Evolutionary conservation across 2,113 vertebrate species (phyloP).

Genomic region (Hirundichthys speculiger): DNA sequence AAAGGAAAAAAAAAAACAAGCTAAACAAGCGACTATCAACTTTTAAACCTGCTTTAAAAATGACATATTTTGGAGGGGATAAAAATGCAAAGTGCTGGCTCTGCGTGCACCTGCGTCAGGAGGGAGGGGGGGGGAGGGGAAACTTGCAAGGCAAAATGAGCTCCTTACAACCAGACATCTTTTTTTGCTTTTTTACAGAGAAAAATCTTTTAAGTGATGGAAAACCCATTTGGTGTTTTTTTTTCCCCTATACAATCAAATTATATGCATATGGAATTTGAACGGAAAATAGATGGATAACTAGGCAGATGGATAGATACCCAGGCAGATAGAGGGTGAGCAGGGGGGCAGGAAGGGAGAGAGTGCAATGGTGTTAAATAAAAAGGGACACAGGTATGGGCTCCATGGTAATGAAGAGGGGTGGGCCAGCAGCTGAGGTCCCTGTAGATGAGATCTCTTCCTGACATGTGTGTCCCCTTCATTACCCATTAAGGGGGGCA

Average conservation of each 20-base stretch:
- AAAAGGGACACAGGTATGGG: conserved; percentile 72
- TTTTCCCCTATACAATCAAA: conserved; percentile 64
- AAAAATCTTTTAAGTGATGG: conserved; percentile 68
- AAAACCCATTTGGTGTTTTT: conserved; percentile 69
- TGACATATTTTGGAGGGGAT: conserved; percentile 1
- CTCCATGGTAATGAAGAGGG: conserved; percentile 76
- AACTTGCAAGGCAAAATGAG: conserved; percentile 38
- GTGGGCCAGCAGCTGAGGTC: conserved; percentile 78
- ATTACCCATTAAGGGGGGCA: conserved; percentile 85
- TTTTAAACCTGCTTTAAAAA: conserved; percentile 16
- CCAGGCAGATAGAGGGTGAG: conserved; percentile 23
- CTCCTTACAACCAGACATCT: conserved; percentile 65
- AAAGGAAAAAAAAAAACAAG: conserved; percentile 21
- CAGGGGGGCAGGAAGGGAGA: conserved; percentile 23
- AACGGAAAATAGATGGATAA: conserved; percentile 18
- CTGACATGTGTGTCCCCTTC: conserved; percentile 78
- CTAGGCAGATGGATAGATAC: conserved; percentile 32
- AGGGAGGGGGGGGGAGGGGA: conserved; percentile 9
- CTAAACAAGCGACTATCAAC: conserved; percentile 16
- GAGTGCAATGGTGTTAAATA: conserved; percentile 71
- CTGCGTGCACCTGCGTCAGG: conserved; percentile 54
- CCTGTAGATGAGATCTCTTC: conserved; percentile 77
- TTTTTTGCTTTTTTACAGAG: conserved; percentile 63
- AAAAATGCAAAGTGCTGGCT: conserved; percentile 53
- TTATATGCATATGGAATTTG: conserved; percentile 63